phyloP scores from a whole-genome alignment of 2,797 vertebrate genomes.

The Melanotaenia maccullochi region DNA sequence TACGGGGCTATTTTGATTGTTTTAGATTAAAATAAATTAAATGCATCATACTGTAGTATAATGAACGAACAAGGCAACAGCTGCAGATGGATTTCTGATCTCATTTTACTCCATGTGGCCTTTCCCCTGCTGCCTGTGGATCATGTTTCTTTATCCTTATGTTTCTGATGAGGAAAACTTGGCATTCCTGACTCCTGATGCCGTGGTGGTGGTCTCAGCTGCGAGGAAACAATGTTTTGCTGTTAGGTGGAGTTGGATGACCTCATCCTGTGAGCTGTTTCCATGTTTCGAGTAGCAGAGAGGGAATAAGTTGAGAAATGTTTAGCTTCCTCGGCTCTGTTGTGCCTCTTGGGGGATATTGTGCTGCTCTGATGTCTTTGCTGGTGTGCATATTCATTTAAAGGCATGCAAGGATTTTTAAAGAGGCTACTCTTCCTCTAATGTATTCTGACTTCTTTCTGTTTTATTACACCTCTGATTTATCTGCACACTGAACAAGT shows the following conservation, averaged over 20 bases:
- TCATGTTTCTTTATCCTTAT: conserved; percentile 43
- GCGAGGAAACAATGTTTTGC: conserved; percentile 27
- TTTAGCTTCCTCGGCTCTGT: conserved; percentile 40
- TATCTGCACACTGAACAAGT: conserved; percentile 34
- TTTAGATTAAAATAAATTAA: too few relatives aligned
- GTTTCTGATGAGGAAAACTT: conserved; percentile 45
- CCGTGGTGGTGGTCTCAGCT: conserved; percentile 52
- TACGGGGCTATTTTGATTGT: too few relatives aligned
- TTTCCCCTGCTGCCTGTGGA: conserved; percentile 20
- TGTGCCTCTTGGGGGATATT: conserved; percentile 38
- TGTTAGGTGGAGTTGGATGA: conserved; percentile 73
- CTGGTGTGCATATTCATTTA: conserved; percentile 35
- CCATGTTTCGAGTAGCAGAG: conserved; percentile 36
- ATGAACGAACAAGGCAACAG: neutral
- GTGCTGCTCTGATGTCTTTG: conserved; percentile 39
- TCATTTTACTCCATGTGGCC: neutral
- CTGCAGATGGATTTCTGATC: conserved; percentile 28
- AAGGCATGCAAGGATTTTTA: conserved; percentile 38
- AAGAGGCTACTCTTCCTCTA: conserved; percentile 19
- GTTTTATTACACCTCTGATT: conserved; percentile 31
- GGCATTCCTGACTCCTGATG: conserved; percentile 39
- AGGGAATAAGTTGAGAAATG: conserved; percentile 35
- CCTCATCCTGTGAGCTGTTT: conserved; percentile 60
- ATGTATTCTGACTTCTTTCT: conserved; percentile 37
- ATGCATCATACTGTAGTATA: conserved; percentile 6